phyloP scores from a whole-genome alignment of 2,113 vertebrate species.

The Polypterus bichir region DNA sequence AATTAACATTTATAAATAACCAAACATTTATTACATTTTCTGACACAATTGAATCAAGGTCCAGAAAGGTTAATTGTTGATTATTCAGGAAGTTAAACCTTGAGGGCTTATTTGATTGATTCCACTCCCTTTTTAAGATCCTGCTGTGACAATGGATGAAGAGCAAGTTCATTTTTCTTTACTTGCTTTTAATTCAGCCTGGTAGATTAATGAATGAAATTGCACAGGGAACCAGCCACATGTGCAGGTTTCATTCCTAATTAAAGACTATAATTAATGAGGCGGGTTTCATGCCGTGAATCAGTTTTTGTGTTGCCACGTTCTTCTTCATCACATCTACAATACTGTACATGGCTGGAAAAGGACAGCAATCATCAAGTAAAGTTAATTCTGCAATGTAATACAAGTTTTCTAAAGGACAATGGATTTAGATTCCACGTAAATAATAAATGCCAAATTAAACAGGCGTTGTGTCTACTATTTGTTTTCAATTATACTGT shows the following conservation, averaged over 20 bases:
- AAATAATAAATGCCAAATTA: too few relatives aligned
- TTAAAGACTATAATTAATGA: constrained; percentile 18
- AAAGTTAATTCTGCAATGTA: too few relatives aligned
- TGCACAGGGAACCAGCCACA: constrained; percentile 23
- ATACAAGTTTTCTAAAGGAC: too few relatives aligned
- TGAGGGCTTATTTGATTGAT: constrained; percentile 14
- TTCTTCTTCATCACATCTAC: neutral
- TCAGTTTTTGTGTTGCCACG: neutral
- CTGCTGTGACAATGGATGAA: constrained; percentile 7
- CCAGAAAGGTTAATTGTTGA: constrained; percentile 24
- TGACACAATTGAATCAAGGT: constrained; percentile 27
- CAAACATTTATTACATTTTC: neutral
- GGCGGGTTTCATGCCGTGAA: neutral
- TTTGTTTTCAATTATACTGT: too few relatives aligned
- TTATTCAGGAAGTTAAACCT: constrained; percentile 21
- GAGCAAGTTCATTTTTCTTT: constrained; percentile 13
- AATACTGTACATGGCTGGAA: too few relatives aligned
- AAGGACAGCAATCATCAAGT: too few relatives aligned
- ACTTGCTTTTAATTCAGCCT: constrained; percentile 25
- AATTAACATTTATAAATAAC: too few relatives aligned
- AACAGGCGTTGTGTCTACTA: too few relatives aligned
- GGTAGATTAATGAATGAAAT: constrained; percentile 30
- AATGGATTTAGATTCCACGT: too few relatives aligned
- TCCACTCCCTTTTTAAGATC: constrained; percentile 15
- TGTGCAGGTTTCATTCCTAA: constrained; percentile 37